phyloP scores from a whole-genome alignment of 2,797 vertebrate genomes.

The Danio choprae region DNA sequence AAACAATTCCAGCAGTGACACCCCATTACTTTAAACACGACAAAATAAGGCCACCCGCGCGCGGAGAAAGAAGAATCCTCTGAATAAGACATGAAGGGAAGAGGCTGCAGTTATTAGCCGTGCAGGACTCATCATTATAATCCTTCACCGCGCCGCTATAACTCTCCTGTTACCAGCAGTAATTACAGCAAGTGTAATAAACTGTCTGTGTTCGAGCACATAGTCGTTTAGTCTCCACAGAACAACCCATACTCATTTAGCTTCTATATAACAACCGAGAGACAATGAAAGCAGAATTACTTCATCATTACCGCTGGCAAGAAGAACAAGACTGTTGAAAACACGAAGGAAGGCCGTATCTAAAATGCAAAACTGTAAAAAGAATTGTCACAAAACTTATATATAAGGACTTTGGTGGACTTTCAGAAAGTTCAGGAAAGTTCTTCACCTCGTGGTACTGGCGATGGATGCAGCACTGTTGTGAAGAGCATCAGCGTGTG shows the following conservation, averaged over 20 bases:
- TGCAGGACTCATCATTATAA: constrained; percentile 52
- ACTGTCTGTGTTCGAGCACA: constrained; percentile 37
- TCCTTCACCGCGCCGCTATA: constrained; percentile 38
- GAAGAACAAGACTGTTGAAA: background rate
- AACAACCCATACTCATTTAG: constrained; percentile 21
- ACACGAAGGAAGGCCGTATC: too few relatives aligned
- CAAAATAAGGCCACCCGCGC: constrained; percentile 63
- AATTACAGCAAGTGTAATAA: constrained; percentile 57
- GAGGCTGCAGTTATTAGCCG: constrained; percentile 53
- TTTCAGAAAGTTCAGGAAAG: background rate
- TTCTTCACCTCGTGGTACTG: background rate
- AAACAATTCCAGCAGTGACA: constrained; percentile 55
- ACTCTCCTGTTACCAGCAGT: constrained; percentile 48
- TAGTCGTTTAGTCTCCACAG: background rate
- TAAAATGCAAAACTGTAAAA: background rate
- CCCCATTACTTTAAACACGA: constrained; percentile 58
- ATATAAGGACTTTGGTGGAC: background rate
- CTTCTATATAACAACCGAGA: constrained; percentile 14
- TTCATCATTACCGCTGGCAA: constrained; percentile 22
- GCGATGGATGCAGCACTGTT: background rate
- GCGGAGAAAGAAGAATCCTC: constrained; percentile 32
- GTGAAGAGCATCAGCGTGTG: background rate
- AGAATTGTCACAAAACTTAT: background rate
- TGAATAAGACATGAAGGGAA: constrained; percentile 52
- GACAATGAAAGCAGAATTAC: constrained; percentile 13